phyloP scores from a whole-genome alignment of 2,113 vertebrate species.

The Sardina pilchardus region DNA sequence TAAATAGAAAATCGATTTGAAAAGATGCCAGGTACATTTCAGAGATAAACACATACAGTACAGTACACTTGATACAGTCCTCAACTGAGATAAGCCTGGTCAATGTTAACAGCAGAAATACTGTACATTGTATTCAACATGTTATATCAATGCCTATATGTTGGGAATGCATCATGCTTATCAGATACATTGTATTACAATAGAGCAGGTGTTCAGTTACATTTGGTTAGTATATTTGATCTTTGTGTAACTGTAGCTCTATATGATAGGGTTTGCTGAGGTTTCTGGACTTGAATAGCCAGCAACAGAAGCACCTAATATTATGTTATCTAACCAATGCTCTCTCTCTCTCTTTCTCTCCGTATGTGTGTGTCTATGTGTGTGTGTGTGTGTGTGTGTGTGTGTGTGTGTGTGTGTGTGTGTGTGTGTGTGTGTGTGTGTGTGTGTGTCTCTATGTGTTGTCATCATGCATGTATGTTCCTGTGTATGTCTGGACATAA shows the following conservation, averaged over 20 bases:
- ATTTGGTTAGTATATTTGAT: not conserved
- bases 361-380: not conserved
- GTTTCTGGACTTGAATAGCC: not conserved
- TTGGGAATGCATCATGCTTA: not conserved
- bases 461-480: too few species aligned
- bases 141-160: not conserved
- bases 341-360: not conserved
- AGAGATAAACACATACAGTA: not conserved
- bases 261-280: not conserved
- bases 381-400: not conserved
- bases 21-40: not conserved
- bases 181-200: not conserved
- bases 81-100: not conserved
- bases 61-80: not conserved
- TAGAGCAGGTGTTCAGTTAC: not conserved
- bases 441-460: not conserved
- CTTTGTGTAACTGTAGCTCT: not conserved
- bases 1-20: not conserved
- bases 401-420: not conserved
- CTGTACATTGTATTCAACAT: not conserved
- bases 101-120: not conserved
- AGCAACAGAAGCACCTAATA: not conserved
- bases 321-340: not conserved
- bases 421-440: slow-evolving; percentile 16
- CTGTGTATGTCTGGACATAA: not conserved